These are phyloP conservation scores for Drosophila mauritiana DNA, from an alignment of 1,140 invertebrate genomes.

Conservation along the genomic window DNA sequence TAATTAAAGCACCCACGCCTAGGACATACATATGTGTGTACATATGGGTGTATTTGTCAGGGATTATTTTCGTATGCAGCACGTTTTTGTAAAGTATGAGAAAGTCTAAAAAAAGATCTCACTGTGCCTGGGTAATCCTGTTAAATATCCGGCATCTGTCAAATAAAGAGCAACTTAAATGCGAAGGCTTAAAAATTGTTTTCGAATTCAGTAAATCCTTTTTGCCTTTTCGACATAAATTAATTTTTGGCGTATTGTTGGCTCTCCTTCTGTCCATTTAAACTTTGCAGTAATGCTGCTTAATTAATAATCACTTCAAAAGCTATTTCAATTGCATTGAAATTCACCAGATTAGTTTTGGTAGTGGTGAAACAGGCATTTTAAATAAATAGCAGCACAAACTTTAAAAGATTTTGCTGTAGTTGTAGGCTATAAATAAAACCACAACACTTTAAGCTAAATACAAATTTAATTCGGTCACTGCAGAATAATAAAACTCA, in stretches of 20 bases:
- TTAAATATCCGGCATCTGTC: background rate
- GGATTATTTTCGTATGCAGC: constrained; percentile 11
- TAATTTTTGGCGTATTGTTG: background rate
- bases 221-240: background rate
- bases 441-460: constrained; percentile 20
- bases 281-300: background rate
- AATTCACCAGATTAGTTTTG: background rate
- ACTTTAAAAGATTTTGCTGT: background rate
- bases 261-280: background rate
- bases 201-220: background rate
- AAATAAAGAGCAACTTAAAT: constrained; percentile 8
- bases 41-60: constrained; percentile 2
- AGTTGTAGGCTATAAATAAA: background rate
- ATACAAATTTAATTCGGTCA: constrained; percentile 28
- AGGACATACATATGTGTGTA: constrained; percentile 10
- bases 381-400: no score
- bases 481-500: background rate
- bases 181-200: background rate
- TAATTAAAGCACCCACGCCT: constrained; percentile 61
- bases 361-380: background rate
- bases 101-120: background rate
- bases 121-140: background rate
- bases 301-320: constrained; percentile 4
- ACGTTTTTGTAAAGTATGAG: background rate
- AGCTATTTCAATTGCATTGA: background rate